Evolutionary conservation across 2,888 invertebrate genomes (phyloP), one percentile per base, ranked within the genome.

Genomic region (Agrotis segetum): DNA sequence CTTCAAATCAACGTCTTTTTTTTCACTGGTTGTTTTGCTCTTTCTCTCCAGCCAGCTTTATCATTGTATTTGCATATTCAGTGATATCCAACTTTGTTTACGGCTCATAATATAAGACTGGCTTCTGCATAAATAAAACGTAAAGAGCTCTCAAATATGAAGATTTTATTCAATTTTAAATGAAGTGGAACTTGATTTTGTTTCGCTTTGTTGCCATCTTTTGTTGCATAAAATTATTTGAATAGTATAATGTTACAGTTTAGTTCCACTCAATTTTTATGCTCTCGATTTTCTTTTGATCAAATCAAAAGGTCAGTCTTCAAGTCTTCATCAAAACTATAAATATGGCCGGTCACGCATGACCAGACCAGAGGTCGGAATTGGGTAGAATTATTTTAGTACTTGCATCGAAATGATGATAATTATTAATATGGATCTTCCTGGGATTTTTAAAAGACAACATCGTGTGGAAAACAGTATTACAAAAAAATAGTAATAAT

Each of bases 31-130:
- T 77, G 46, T 82, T 79, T 79, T 71, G 34, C 46, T 60, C 61
- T 52, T 64, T 62, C 71, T 76, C 46, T 64, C n/a, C 74, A 63
- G 71, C 83, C 70, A 52, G 61, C 50, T 71, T 79, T 85, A 85
- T 88, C 85, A 79, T 49, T 68, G 76, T 82, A 85, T 88, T 87
- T 84, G 83, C 87, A 87, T 86, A 83, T 80, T 74, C 69, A 61
- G 68, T 78, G 89, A 90, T 90, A 88, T 87, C 82, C 61, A 86
- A 89, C 89, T 88, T 86, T 89, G 86, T 88, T 85, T 81, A 86
- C 66, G 67, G 71, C 87, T 88, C 85, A 82, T 83, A 84, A 79
- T 77, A 71, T 81, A 75, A 75, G 58, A 74, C 64, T 76, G 76
- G 34, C 53, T 77, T 68, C 59, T 80, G 74, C 56, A 68, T 82